A percentile compares a stretch with the other conserved stretches of the same genome.
phyloP scores from a whole-genome alignment of 2,113 vertebrate genomes.

The Phyllostomus hastatus region DNA sequence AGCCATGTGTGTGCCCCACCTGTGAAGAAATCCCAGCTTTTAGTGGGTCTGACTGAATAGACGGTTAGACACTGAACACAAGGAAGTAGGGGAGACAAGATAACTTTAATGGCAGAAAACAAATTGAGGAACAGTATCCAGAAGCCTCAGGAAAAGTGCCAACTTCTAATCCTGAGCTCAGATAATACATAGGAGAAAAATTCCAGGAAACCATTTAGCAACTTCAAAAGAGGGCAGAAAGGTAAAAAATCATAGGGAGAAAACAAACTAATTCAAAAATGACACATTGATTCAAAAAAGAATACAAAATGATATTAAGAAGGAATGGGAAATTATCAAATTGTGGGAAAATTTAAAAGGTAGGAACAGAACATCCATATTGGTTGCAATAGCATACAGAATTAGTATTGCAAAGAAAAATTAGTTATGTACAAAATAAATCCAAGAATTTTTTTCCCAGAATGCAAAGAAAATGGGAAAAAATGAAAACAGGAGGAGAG shows the following conservation, averaged over 20 bases:
- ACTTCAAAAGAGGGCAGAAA: not conserved
- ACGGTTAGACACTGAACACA: not conserved
- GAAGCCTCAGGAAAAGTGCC: not conserved
- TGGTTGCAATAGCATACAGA: not conserved
- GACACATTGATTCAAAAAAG: not conserved
- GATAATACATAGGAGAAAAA: not conserved
- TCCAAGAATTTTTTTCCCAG: not conserved
- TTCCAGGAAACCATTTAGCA: not conserved
- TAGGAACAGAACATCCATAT: not conserved
- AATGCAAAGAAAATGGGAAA: constrained; percentile 6
- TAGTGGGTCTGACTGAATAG: not conserved
- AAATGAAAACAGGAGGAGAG: not conserved
- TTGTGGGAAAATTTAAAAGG: not conserved
- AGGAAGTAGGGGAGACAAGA: not conserved
- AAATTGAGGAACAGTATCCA: not conserved
- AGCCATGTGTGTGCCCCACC: not conserved
- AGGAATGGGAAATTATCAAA: not conserved
- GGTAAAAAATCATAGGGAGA: not conserved
- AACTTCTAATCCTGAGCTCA: not conserved
- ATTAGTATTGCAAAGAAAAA: not conserved
- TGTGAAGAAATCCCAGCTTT: not conserved
- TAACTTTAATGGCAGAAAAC: not conserved
- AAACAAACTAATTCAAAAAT: not conserved
- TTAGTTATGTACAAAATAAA: not conserved
- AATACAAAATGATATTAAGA: not conserved